Conservation (phyloP, 64 coral and sea anemone genomes). For the Stichodactyla mertensii region DNA sequence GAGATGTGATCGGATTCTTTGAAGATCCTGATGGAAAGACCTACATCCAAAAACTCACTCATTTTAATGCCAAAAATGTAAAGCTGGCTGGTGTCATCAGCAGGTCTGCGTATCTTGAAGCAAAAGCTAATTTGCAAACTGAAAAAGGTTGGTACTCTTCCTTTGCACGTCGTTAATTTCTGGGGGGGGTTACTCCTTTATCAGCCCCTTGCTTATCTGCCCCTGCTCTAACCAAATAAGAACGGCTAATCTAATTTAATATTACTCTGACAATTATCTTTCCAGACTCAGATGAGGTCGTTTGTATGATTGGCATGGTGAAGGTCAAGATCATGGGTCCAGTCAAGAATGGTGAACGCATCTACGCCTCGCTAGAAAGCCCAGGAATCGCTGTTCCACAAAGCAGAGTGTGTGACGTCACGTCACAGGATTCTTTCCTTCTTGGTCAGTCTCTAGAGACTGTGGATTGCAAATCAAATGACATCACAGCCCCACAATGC, state of each 20-base stretch:
- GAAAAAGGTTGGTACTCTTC: constrained; percentile 45
- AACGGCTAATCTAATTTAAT: background rate
- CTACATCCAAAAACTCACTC: constrained; percentile 63
- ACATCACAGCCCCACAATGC: constrained; percentile 39
- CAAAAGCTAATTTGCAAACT: constrained; percentile 34
- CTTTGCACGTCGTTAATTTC: no score
- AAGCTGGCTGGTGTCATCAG: constrained; percentile 90
- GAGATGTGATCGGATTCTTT: constrained; percentile 88
- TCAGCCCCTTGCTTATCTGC: background rate
- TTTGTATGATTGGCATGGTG: constrained; percentile 70
- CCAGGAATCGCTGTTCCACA: constrained; percentile 54
- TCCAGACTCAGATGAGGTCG: constrained; percentile 41
- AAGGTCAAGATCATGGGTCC: constrained; percentile 53
- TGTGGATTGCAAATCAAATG: background rate
- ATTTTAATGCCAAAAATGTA: constrained; percentile 54
- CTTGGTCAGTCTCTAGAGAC: constrained; percentile 55
- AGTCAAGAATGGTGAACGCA: constrained; percentile 53
- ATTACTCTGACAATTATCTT: constrained; percentile 2
- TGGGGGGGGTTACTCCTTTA: no score
- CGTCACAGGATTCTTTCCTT: constrained; percentile 36
- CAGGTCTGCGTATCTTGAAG: constrained; percentile 88
- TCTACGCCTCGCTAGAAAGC: constrained; percentile 54
- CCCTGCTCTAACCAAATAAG: no score
- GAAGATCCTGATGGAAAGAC: constrained; percentile 59
- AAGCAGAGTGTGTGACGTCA: constrained; percentile 22